Evolutionary conservation across 2,113 vertebrate species (phyloP).

Genomic region (Rhabdornis inornatus): DNA sequence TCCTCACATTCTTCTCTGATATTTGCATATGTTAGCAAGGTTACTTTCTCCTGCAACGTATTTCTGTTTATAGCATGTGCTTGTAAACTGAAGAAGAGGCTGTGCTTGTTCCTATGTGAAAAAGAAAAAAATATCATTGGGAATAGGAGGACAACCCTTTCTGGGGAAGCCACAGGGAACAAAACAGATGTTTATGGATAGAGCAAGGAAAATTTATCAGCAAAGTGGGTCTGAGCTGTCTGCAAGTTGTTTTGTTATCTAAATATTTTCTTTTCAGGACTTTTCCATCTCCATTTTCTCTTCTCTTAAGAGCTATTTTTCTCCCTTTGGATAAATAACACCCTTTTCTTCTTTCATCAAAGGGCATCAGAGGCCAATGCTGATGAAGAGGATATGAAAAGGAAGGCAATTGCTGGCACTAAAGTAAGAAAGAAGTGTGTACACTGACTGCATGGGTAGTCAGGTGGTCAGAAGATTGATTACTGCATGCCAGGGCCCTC

Average conservation of each 20-base stretch:
- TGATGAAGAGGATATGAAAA: not conserved
- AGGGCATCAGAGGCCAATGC: not conserved
- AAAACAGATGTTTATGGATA: not conserved
- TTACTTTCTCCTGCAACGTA: not conserved
- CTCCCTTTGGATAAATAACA: not conserved
- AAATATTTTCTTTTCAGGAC: not conserved
- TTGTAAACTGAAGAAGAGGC: not conserved
- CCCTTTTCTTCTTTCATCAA: not conserved
- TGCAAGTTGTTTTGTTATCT: not conserved
- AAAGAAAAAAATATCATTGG: not conserved
- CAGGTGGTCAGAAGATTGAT: not conserved
- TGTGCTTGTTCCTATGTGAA: not conserved
- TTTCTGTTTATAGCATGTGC: not conserved
- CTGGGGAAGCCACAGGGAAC: not conserved
- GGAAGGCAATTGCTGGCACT: not conserved
- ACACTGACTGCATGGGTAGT: not conserved
- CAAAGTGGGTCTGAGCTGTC: not conserved
- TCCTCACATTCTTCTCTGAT: not conserved
- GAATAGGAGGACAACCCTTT: not conserved
- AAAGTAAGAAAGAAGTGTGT: not conserved
- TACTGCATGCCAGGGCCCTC: not conserved
- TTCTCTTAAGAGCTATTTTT: not conserved
- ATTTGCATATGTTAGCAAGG: not conserved
- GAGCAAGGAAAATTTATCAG: not conserved
- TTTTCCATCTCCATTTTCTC: not conserved